These are phyloP conservation scores for Pachyseris speciosa DNA, from an alignment of 64 coral and sea anemone genomes.

Conservation along the genomic window DNA sequence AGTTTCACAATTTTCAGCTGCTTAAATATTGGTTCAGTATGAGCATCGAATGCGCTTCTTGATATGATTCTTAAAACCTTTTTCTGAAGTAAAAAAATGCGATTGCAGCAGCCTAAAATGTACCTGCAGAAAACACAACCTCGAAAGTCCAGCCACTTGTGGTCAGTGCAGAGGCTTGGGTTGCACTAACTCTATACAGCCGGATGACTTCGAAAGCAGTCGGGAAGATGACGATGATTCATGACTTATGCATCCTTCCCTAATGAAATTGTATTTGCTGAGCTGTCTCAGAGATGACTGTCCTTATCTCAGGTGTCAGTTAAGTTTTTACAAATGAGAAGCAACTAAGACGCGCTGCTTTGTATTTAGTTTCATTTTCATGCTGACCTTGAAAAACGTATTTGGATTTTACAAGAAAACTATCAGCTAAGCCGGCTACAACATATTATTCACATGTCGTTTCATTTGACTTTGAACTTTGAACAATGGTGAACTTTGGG, in stretches of 20 bases:
- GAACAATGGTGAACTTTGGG: background rate
- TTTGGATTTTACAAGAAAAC: conserved; percentile 1
- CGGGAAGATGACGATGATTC: background rate
- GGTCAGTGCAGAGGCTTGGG: conserved; percentile 28
- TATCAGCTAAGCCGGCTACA: conserved; percentile 34
- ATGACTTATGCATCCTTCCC: conserved; percentile 16
- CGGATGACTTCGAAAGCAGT: too few relatives aligned
- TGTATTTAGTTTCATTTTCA: conserved; percentile 35
- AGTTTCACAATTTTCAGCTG: too few relatives aligned
- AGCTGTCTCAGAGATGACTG: conserved; percentile 25
- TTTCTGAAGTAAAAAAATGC: too few relatives aligned
- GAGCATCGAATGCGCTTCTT: too few relatives aligned
- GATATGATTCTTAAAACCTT: too few relatives aligned
- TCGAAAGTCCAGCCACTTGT: background rate
- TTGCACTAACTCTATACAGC: conserved; percentile 23
- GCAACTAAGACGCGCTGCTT: conserved; percentile 11
- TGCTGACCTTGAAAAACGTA: conserved; percentile 16
- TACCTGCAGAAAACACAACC: conserved; percentile 4
- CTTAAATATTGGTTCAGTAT: too few relatives aligned
- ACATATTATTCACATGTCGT: background rate
- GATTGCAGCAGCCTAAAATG: conserved; percentile 7
- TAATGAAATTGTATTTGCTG: conserved; percentile 14
- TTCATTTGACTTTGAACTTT: background rate
- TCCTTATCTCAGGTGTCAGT: conserved; percentile 30
- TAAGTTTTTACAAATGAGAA: conserved; percentile 8